Base-by-base conservation (phyloP, 1,140 invertebrate genomes). In the Teleogryllus occipitalis region DNA sequence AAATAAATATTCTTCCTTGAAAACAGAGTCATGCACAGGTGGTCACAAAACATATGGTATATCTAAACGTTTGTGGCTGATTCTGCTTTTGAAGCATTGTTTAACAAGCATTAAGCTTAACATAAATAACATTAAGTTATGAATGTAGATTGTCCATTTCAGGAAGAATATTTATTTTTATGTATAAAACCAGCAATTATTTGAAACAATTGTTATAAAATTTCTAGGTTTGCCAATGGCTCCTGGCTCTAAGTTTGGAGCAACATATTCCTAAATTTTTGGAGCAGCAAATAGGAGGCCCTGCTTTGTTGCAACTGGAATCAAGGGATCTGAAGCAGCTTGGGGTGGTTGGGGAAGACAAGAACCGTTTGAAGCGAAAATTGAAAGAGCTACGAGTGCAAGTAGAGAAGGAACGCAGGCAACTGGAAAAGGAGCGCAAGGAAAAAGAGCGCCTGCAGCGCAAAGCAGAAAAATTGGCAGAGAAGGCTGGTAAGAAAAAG, bases 321-420 rank as follows among this genome's bases (percentile, higher is more conserved):
- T 95, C 95, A 1, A 90, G 94, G 22, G 95, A 96, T 86, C 90
- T 98, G 65, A 98, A 98, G 89, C 90, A 91, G 80, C 88, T 97
- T 65, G 95, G 95, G 46, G 91, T 97, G 48, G 88, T 87, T 75
- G 90, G 91, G 8, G 93, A 95, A 75, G 94, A 97, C 84, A 95
- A 96, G 82, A 90, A 90, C 80, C 89, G 93, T 80, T 88, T 97
- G 81, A 97, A 97, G 86, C 91, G 95, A 75, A 95, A 95, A 84
- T 89, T 97, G 74, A 97, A 97, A 87, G 95, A 97, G 83, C 88
- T 97, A 65, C 92, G 92, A 83, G 86, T 90, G 22, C 91, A 92
- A 80, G 82, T 87, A 10, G 95, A 97, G 81, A 95, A 95, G 82
- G 94, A 96, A 84, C 89, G 92, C 77, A 90, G 92, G 83, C 89